phyloP scores from a whole-genome alignment of 2,113 vertebrate species.

The Eulemur macaco region DNA sequence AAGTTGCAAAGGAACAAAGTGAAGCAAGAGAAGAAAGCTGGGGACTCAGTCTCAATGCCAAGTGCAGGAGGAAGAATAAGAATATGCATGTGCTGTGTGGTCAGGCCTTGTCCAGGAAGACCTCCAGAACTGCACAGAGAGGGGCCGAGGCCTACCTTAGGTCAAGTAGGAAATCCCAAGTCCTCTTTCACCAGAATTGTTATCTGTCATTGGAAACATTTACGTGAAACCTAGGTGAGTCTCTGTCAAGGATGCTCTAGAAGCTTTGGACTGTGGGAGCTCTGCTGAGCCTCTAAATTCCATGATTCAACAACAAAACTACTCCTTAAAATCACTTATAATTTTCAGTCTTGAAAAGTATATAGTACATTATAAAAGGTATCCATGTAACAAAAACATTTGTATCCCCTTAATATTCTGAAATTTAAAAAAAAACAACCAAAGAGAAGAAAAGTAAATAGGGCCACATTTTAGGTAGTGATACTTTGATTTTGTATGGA shows the following conservation, averaged over 20 bases:
- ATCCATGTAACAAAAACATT: too few species aligned
- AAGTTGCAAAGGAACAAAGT: background rate
- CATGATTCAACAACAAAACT: background rate
- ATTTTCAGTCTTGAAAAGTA: slow-evolving; percentile 1
- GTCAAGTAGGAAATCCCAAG: background rate
- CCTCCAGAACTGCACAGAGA: background rate
- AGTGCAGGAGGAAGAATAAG: background rate
- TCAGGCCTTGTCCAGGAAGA: background rate
- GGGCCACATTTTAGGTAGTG: background rate
- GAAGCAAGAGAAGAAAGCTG: background rate
- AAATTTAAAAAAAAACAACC: too few species aligned
- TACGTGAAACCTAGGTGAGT: background rate
- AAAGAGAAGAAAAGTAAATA: too few species aligned
- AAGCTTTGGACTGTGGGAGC: background rate
- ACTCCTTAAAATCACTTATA: background rate
- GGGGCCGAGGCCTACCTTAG: background rate
- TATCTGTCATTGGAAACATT: background rate
- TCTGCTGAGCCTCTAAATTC: background rate
- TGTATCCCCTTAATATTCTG: too few species aligned
- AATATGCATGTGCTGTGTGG: background rate
- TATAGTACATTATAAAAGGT: background rate
- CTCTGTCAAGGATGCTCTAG: background rate
- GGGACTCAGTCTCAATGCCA: background rate
- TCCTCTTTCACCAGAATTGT: background rate
- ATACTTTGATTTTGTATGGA: background rate